phyloP scores from a whole-genome alignment of 2,113 vertebrate genomes.

The Theropithecus gelada region DNA sequence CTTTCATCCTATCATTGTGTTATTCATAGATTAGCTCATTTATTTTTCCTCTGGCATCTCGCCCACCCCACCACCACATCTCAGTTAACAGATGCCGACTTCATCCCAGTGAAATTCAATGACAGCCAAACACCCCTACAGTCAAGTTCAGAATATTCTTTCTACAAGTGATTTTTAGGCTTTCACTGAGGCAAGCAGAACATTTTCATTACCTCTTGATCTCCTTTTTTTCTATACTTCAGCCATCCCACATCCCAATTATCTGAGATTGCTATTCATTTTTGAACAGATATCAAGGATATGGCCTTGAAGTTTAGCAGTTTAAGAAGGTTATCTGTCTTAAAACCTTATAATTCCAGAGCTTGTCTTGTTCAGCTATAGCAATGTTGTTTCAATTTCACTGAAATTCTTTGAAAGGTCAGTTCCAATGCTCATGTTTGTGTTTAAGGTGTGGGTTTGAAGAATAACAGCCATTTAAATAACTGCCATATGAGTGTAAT shows the following conservation, averaged over 20 bases:
- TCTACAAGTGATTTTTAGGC: not conserved
- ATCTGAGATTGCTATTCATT: not conserved
- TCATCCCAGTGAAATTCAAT: not conserved
- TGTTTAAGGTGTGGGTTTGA: not conserved
- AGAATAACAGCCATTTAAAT: not conserved
- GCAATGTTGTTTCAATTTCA: not conserved
- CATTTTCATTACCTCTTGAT: rapidly evolving
- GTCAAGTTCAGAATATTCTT: not conserved
- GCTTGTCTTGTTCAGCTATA: not conserved
- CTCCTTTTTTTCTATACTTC: not conserved
- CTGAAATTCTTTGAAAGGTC: not conserved
- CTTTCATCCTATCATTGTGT: rapidly evolving
- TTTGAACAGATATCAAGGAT: not conserved
- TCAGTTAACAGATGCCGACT: not conserved
- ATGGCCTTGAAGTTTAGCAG: not conserved
- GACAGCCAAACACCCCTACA: not conserved
- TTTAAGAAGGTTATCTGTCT: not conserved
- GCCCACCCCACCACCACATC: not conserved
- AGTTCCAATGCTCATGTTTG: not conserved
- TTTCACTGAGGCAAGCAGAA: not conserved
- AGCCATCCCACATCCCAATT: not conserved
- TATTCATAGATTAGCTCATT: not conserved
- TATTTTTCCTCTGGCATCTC: not conserved
- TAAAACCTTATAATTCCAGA: not conserved
- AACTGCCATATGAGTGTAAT: not conserved